phyloP scores from a whole-genome alignment of 2,797 vertebrate species.

The Enteromius radiatus region DNA sequence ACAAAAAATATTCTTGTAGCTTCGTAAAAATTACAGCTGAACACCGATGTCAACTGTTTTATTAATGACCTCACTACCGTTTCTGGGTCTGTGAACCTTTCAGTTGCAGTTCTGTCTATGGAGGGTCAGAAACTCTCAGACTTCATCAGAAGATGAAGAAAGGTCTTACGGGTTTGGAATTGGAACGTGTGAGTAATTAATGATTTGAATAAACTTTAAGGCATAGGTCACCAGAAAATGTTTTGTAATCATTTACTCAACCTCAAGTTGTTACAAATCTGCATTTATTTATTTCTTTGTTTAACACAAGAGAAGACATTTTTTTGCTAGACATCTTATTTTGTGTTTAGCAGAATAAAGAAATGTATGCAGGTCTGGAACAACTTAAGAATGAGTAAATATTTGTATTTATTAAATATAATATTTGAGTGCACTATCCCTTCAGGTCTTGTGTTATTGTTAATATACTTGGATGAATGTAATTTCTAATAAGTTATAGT shows the following conservation, averaged over 20 bases:
- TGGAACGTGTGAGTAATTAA: background rate
- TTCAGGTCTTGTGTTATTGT: background rate
- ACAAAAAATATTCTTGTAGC: background rate
- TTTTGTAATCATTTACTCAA: background rate
- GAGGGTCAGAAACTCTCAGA: background rate
- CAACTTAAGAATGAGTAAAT: background rate
- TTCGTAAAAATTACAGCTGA: background rate
- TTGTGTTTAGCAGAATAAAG: background rate
- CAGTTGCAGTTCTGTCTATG: background rate
- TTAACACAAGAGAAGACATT: background rate
- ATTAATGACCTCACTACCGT: background rate
- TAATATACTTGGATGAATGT: slow-evolving; percentile 10
- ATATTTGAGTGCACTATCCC: background rate
- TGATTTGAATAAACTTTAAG: no score
- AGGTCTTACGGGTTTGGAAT: background rate
- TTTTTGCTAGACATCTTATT: no score
- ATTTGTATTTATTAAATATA: background rate
- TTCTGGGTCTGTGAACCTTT: background rate
- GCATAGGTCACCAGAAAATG: no score
- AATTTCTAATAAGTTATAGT: slow-evolving; percentile 14
- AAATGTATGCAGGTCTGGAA: background rate
- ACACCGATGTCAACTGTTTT: background rate
- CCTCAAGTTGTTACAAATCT: slow-evolving; percentile 4
- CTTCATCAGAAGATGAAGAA: background rate
- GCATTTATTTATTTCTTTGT: background rate